phyloP scores from a whole-genome alignment of 2,113 vertebrate genomes.

The Apteryx owenii region DNA sequence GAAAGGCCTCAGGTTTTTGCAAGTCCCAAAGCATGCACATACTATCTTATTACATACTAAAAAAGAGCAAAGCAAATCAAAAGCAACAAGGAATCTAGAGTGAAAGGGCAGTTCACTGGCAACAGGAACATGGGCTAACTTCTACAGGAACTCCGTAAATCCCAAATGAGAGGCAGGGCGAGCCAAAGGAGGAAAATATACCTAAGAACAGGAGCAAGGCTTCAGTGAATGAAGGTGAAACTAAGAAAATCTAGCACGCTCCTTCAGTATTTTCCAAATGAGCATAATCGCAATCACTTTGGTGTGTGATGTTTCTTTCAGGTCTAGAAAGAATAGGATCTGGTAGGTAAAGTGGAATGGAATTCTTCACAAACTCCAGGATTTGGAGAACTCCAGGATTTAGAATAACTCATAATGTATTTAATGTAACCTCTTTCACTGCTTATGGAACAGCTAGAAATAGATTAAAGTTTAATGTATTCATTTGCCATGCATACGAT shows the following conservation, averaged over 20 bases:
- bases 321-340: neutral
- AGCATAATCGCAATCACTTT: neutral
- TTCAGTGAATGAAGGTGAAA: neutral
- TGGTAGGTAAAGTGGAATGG: neutral
- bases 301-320: neutral
- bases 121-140: neutral
- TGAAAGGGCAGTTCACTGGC: neutral
- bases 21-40: neutral
- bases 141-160: neutral
- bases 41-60: neutral
- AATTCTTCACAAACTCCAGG: neutral
- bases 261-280: neutral
- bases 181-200: neutral
- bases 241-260: neutral
- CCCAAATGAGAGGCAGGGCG: neutral
- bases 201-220: neutral
- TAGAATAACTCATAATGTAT: neutral
- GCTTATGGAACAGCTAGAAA: neutral
- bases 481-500: slow-evolving; percentile 10
- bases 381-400: neutral
- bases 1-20: neutral
- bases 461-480: slow-evolving; percentile 19
- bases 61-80: neutral
- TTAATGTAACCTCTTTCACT: neutral
- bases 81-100: neutral